phyloP scores from a whole-genome alignment of 2,797 vertebrate species.

The Borostomias antarcticus region DNA sequence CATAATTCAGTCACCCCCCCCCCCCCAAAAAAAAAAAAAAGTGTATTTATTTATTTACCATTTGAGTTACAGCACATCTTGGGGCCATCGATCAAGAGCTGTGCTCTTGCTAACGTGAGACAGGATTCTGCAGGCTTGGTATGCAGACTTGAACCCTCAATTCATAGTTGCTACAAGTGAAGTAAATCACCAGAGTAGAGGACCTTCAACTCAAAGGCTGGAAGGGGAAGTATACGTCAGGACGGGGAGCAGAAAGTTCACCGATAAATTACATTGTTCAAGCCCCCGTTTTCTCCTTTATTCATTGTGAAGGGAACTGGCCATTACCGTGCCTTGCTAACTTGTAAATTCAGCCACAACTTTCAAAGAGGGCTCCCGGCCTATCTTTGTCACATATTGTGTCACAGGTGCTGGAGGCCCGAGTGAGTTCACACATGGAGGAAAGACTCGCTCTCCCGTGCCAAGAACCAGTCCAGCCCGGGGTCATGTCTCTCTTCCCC shows the following conservation, averaged over 20 bases:
- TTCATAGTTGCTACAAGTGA: constrained; percentile 51
- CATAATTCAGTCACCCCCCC: background rate
- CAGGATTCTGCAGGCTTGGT: constrained; percentile 37
- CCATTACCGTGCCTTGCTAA: constrained; percentile 27
- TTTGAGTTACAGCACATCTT: constrained; percentile 51
- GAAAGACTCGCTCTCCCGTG: constrained; percentile 47
- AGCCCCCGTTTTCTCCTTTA: constrained; percentile 41
- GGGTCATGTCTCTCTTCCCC: constrained; percentile 57
- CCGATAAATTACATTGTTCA: constrained; percentile 57
- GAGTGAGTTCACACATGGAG: constrained; percentile 61
- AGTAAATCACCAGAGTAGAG: constrained; percentile 62
- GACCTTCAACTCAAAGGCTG: constrained; percentile 24
- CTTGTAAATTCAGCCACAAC: constrained; percentile 37
- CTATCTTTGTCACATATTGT: constrained; percentile 53
- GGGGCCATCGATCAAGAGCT: constrained; percentile 54
- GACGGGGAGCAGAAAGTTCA: constrained; percentile 64
- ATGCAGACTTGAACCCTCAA: constrained; percentile 54
- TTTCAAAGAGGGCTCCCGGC: constrained; percentile 30
- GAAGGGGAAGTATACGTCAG: constrained; percentile 48
- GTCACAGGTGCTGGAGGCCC: constrained; percentile 61
- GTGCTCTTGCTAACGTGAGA: constrained; percentile 40
- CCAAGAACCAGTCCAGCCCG: constrained; percentile 47
- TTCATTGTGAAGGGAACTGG: constrained; percentile 51
- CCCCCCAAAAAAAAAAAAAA: constrained; percentile 26
- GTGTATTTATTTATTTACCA: constrained; percentile 45